Evolutionary conservation across 2,113 vertebrate species (phyloP).

Genomic region (Plecturocebus donacophilus): DNA sequence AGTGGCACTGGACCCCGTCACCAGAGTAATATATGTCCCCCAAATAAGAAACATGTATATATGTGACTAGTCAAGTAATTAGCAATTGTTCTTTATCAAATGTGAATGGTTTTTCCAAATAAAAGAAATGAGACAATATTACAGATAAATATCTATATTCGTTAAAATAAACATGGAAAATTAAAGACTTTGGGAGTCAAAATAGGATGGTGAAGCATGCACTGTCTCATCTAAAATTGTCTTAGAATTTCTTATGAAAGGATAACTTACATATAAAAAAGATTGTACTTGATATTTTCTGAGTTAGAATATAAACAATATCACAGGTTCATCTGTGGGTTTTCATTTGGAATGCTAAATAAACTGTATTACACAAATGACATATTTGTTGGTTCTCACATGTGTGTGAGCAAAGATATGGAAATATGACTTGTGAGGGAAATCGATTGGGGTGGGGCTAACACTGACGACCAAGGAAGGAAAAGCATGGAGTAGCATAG

Average conservation of each 20-base stretch:
- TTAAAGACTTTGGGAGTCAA: not conserved
- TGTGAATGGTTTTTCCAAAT: not conserved
- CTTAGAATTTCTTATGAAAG: not conserved
- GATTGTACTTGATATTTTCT: not conserved
- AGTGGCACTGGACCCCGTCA: not conserved
- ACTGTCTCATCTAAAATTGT: not conserved
- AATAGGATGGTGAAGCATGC: not conserved
- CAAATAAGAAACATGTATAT: not conserved
- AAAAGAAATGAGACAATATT: not conserved
- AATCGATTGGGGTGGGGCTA: not conserved
- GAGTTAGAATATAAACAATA: not conserved
- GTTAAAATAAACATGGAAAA: not conserved
- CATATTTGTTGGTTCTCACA: not conserved
- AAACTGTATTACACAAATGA: not conserved
- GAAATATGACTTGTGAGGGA: not conserved
- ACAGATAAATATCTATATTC: not conserved
- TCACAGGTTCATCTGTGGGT: not conserved
- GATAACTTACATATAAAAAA: not conserved
- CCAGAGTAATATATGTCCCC: not conserved
- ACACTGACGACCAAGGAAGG: not conserved
- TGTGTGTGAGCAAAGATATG: not conserved
- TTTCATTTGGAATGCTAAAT: slow-evolving; percentile 19
- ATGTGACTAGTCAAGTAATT: not conserved
- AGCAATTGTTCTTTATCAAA: not conserved
- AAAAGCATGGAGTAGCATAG: not conserved